Evolutionary conservation across 2,888 invertebrate species (phyloP), one percentile per base, ranked within the genome.

Genomic region (Sinodicranocentrus sp.): DNA sequence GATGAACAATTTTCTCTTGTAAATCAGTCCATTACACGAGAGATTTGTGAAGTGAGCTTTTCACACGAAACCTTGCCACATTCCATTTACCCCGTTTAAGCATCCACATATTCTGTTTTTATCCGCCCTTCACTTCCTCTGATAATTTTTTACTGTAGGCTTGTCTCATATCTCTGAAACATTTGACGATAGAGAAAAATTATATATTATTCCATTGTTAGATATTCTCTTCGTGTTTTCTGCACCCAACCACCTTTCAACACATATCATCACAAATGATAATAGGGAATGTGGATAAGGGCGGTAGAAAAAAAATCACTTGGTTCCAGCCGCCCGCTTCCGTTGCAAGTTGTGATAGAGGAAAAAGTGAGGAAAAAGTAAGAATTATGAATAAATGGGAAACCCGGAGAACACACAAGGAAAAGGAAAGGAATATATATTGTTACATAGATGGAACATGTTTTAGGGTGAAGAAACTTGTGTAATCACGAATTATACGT

Each of bases 21-120:
- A 78, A 78, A 78, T 78, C 78, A 78, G 78, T 78, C 78, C 78
- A 78, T 78, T 78, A 78, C n/a, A n/a, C 70, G 61, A 48, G 43
- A 70, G 78, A 78, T 78, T 70, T 21, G 23, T 25, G 21, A 63
- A 59, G 33, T 54, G 48, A 48, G n/a, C 25, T 57, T 57, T 57
- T 23, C 17, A 48, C 57, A 57, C 57, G 33, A 10, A 33, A 33
- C 33, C 33, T 33, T 33, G 10, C 33, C 33, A 10, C 33, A n/a
- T 52, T 2, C 21, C 19, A 17, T 39, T 39, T 13, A 39, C 5
- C 39, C 39, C 5, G 17, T 52, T 52, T 21, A 52, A 19, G 52
- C 52, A n/a, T 52, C 19, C 8, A 21, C 2, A 52, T 21, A n/a
- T 8, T 52, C 17, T 17, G n/a, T 57, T 57, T 57, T 57, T 57